Conservation (phyloP, 2,797 vertebrate species). For the Dipus sagitta region DNA sequence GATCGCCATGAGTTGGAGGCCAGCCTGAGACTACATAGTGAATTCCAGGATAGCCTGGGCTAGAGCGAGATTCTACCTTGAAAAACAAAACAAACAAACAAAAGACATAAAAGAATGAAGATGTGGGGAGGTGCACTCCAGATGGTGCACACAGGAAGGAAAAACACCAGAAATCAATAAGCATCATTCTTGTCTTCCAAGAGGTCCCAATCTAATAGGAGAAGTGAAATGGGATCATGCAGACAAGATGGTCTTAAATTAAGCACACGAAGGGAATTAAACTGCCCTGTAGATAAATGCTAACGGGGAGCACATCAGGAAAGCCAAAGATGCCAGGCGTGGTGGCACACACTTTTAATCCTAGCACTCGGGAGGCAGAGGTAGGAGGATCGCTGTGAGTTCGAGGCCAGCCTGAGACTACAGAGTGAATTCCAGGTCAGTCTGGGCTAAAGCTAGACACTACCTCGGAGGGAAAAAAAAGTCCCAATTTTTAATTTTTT, state of each 20-base stretch:
- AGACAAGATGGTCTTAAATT: not conserved
- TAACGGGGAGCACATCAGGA: not conserved
- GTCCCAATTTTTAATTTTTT: no score
- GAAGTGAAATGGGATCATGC: not conserved
- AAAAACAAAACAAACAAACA: no score
- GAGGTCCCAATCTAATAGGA: not conserved
- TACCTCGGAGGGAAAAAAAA: no score
- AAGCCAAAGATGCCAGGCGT: not conserved
- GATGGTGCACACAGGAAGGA: not conserved
- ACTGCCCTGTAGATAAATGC: not conserved
- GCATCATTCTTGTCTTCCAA: not conserved
- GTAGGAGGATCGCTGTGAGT: not conserved
- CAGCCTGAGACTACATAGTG: no score
- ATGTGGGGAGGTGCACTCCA: not conserved
- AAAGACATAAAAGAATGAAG: conserved; percentile 28
- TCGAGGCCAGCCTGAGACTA: no score
- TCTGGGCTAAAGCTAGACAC: no score
- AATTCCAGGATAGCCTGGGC: no score
- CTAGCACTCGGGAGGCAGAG: not conserved
- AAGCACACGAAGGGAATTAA: not conserved
- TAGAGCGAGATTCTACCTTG: no score
- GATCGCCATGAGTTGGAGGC: no score
- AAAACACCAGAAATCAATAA: conserved; percentile 18
- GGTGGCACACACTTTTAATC: no score
- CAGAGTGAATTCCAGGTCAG: no score